Percentiles rank a stretch among this genome's conserved stretches.
These are phyloP conservation scores for Neria commutata DNA, from an alignment of 2,888 invertebrate genomes.

Conservation along the genomic window DNA sequence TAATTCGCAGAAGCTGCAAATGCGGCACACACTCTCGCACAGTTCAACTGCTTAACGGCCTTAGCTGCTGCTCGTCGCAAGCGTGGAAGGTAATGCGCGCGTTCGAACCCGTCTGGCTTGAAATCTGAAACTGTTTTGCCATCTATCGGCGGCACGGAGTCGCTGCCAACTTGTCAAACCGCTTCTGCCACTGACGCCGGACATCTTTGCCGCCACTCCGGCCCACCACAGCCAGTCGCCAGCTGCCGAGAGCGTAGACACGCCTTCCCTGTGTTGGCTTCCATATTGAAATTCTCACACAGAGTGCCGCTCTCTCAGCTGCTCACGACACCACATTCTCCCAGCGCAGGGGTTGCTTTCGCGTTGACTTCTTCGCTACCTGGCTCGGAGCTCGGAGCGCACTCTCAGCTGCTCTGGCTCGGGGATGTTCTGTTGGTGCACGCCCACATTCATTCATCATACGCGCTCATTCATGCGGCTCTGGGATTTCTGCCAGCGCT, in stretches of 20 bases:
- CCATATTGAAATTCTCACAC: constrained; percentile 35
- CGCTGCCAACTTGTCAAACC: constrained; percentile 38
- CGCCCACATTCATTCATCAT: constrained; percentile 35
- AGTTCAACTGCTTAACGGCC: too few relatives aligned
- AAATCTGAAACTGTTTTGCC: constrained; percentile 60
- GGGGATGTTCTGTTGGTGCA: constrained; percentile 29
- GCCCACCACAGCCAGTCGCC: constrained; percentile 27
- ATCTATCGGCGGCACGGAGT: constrained; percentile 34
- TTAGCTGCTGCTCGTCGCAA: too few relatives aligned
- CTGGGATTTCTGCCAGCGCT: constrained; percentile 11
- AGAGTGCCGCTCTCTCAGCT: too few relatives aligned
- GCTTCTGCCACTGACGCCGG: constrained; percentile 30
- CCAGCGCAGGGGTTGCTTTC: neutral
- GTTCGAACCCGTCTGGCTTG: constrained; percentile 54
- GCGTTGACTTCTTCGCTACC: constrained; percentile 7
- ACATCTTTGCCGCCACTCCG: constrained; percentile 29
- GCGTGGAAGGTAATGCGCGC: constrained; percentile 6
- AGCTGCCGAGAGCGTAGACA: constrained; percentile 26
- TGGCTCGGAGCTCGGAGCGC: constrained; percentile 1
- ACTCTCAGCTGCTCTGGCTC: neutral
- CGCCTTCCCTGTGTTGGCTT: constrained; percentile 37
- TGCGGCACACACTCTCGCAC: constrained; percentile 10
- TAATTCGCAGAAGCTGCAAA: too few relatives aligned
- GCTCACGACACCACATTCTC: neutral
- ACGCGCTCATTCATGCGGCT: constrained; percentile 9